A percentile compares a stretch with the other conserved stretches of the same genome.
These are phyloP conservation scores for Erinaceus europaeus DNA, from an alignment of 2,113 vertebrate genomes.

Conservation along the genomic window DNA sequence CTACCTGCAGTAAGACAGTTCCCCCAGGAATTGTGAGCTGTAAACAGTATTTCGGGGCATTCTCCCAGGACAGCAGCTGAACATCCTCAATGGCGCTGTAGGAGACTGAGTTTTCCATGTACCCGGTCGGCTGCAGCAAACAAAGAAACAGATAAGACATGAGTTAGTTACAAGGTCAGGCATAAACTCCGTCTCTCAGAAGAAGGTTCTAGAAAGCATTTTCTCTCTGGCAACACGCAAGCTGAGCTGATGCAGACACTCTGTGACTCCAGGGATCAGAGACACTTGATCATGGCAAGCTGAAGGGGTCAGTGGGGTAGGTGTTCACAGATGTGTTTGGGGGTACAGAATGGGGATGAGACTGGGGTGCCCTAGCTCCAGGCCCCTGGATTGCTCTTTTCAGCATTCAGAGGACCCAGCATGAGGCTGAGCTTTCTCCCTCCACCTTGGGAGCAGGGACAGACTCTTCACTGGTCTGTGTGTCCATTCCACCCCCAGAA, in stretches of 20 bases:
- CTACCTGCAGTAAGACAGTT: conserved; percentile 96
- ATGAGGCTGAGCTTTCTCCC: rapidly evolving
- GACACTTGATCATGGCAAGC: rapidly evolving
- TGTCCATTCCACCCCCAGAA: too few species aligned
- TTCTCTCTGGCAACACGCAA: not conserved
- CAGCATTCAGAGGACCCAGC: too few species aligned
- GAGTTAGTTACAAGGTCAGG: conserved; percentile 20
- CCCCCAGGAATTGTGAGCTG: conserved; percentile 97
- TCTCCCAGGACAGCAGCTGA: conserved; percentile 99
- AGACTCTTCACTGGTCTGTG: not conserved
- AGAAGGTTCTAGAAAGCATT: not conserved
- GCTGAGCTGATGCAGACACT: not conserved
- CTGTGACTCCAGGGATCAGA: not conserved
- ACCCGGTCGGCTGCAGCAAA: conserved; percentile 92
- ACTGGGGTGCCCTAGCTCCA: too few species aligned
- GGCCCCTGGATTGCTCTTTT: too few species aligned
- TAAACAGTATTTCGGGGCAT: conserved; percentile 99
- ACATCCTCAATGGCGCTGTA: conserved; percentile 99
- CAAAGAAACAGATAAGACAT: not conserved
- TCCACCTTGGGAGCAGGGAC: not conserved
- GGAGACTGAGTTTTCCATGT: conserved; percentile 97
- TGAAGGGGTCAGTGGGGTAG: rapidly evolving
- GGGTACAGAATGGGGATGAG: too few species aligned
- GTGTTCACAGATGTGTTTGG: too few species aligned
- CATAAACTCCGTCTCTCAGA: rapidly evolving